phyloP scores from a whole-genome alignment of 1,140 invertebrate species.

The Temnothorax longispinosus region DNA sequence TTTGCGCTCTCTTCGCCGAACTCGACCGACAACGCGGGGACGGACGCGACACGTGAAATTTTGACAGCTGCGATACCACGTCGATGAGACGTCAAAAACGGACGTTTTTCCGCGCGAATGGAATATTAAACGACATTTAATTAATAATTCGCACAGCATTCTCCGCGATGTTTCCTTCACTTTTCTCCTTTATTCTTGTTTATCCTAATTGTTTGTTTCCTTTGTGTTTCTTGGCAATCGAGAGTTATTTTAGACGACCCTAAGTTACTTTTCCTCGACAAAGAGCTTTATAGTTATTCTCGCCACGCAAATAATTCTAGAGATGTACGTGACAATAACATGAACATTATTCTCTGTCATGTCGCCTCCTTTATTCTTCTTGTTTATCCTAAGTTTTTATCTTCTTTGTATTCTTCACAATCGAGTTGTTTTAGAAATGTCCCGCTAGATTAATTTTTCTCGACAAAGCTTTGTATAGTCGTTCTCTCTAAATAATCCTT shows the following conservation, averaged over 20 bases:
- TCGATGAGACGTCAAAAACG: background rate
- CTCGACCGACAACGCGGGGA: background rate
- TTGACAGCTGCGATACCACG: conserved; percentile 26
- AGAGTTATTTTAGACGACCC: too few relatives aligned
- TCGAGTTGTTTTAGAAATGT: background rate
- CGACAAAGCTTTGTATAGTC: background rate
- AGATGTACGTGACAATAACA: too few relatives aligned
- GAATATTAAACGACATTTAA: conserved; percentile 8
- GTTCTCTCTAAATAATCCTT: background rate
- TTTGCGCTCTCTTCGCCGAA: conserved; percentile 3
- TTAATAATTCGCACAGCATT: background rate
- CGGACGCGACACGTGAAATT: conserved; percentile 35
- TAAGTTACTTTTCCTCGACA: too few relatives aligned
- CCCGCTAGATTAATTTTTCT: background rate
- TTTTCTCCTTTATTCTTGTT: too few relatives aligned
- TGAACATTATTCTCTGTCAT: too few relatives aligned
- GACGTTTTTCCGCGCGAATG: background rate
- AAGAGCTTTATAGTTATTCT: too few relatives aligned
- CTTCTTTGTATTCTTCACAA: background rate
- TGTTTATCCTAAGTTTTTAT: background rate
- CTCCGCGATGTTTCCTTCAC: background rate
- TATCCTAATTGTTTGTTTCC: background rate
- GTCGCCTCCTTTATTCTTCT: too few relatives aligned
- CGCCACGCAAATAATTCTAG: too few relatives aligned
- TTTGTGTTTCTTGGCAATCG: background rate